Conservation (phyloP, 1,140 invertebrate species). For the Mizuhopecten yessoensis region DNA sequence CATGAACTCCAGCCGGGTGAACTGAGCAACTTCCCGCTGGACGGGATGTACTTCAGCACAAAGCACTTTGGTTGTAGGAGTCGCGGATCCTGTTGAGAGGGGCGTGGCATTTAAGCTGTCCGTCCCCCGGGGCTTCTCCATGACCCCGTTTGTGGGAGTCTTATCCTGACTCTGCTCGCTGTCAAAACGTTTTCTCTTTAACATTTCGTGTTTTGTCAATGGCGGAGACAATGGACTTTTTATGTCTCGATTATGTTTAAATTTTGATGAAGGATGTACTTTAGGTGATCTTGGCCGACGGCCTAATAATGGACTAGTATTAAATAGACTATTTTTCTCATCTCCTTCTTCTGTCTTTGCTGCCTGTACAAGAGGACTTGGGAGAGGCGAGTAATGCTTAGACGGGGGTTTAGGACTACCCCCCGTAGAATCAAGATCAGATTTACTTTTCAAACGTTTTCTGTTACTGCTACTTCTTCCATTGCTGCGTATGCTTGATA, state of each 20-base stretch:
- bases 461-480: conserved; percentile 61
- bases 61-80: conserved; percentile 46
- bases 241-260: conserved; percentile 59
- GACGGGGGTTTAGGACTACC: conserved; percentile 68
- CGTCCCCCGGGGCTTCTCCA: conserved; percentile 43
- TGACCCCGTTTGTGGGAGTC: conserved; percentile 19
- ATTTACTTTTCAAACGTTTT: conserved; percentile 60
- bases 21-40: neutral
- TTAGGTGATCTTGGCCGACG: conserved; percentile 75
- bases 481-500: conserved; percentile 70
- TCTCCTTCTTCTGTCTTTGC: conserved; percentile 61
- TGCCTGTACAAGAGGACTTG: conserved; percentile 65
- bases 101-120: conserved; percentile 45
- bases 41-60: neutral
- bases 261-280: conserved; percentile 72
- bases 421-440: conserved; percentile 67
- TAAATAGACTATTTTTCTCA: conserved; percentile 71
- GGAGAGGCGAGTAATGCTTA: conserved; percentile 68
- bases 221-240: conserved; percentile 57
- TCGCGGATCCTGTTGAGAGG: conserved; percentile 48
- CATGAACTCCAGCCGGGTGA: conserved; percentile 58
- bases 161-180: conserved; percentile 53
- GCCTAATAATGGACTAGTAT: conserved; percentile 72
- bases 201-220: conserved; percentile 73
- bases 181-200: conserved; percentile 70